Evolutionary conservation across 2,888 invertebrate genomes (phyloP), one percentile per base, ranked within the genome.

Genomic region (Saturnia pavonia): DNA sequence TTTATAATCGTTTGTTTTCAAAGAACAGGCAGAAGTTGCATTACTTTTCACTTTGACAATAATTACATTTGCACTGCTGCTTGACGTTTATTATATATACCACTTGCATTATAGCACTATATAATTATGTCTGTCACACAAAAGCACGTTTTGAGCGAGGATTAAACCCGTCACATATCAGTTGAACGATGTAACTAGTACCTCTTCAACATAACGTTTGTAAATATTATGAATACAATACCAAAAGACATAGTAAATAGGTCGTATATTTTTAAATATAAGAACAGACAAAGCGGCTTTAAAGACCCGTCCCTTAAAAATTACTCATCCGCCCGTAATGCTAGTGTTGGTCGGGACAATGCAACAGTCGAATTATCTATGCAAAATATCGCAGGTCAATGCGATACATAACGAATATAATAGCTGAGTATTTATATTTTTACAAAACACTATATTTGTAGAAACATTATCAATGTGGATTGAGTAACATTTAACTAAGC

Each of bases 321-420:
- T 70, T 75, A 76, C 75, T 76, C 78, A 79, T 80, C 78, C 82
- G 75, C 76, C 79, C 57, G 22, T 27, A 60, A 27, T 27, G 27
- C 27, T 8, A 76, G 78, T 72, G 74, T 74, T 74, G 70, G 73
- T 14, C 72, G 74, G 80, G 82, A 85, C 85, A 85, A 86, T 85
- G 80, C 77, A 73, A 77, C 78, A 75, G 76, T 71, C 70, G 75
- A 78, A 83, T 84, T 86, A 88, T 87, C 87, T 84, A 83, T 83
- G 82, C 87, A 84, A 84, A 83, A 82, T 82, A 85, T 85, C 85
- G 73, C 78, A 76, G 83, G 82, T 83, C 84, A 83, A 74, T 73
- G 71, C 74, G 74, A 71, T 2, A 12, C 22, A 22, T 22, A 16
- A 22, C 27, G n/a, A n/a, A n/a, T n/a, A n/a, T n/a, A n/a, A n/a